Evolutionary conservation across 2,797 vertebrate species (phyloP).

Genomic region (Peromyscus melanophrys): DNA sequence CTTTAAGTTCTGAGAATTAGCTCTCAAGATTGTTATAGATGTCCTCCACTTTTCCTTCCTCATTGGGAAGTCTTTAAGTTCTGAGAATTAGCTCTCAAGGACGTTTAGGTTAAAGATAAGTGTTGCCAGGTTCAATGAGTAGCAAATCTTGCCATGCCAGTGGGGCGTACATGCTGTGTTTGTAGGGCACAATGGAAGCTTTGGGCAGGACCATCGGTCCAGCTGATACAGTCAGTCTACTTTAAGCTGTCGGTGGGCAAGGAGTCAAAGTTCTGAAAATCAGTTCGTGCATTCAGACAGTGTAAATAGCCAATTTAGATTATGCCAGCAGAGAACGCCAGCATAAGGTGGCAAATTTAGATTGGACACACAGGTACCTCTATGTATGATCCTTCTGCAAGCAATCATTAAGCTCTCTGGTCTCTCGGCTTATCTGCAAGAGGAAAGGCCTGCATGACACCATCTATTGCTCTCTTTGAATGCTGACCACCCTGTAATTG

Average conservation of each 20-base stretch:
- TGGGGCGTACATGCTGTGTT: background rate
- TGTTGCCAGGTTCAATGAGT: background rate
- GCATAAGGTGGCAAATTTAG: background rate
- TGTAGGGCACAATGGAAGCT: accelerated
- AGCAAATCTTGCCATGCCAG: background rate
- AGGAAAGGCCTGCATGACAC: accelerated
- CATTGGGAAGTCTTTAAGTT: slow-evolving; percentile 58
- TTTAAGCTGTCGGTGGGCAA: background rate
- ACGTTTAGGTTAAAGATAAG: slow-evolving; percentile 63
- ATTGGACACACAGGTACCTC: accelerated
- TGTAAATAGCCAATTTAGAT: background rate
- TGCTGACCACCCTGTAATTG: background rate
- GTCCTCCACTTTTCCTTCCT: background rate
- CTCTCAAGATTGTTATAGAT: no score
- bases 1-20: slow-evolving; percentile 59
- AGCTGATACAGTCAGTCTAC: background rate
- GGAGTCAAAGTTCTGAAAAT: slow-evolving; percentile 12
- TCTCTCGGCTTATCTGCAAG: background rate
- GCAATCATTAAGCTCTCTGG: background rate
- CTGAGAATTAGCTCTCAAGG: slow-evolving; percentile 36
- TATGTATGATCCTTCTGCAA: background rate
- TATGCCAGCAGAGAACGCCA: background rate
- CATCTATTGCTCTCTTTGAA: background rate
- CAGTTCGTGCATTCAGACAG: background rate
- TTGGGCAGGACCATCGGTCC: accelerated